Conservation (phyloP, 2,113 vertebrate species). For the Oncorhynchus gorbuscha region DNA sequence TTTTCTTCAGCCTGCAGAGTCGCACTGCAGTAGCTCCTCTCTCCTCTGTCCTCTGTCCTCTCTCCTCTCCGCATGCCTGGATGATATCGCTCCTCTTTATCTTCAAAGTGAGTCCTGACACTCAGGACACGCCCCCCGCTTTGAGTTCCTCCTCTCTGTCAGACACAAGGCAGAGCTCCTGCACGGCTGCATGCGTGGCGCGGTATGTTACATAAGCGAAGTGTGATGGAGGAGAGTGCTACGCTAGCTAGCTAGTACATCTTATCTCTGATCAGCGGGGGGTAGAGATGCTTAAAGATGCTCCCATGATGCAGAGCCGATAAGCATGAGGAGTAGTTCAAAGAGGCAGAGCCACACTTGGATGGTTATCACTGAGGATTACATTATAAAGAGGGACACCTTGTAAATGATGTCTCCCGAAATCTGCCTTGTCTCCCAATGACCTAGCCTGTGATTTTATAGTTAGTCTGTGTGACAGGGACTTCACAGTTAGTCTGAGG, state of each 20-base stretch:
- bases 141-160: neutral
- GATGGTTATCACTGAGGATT: constrained; percentile 42
- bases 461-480: too few relatives aligned
- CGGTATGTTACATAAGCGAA: constrained; percentile 32
- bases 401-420: constrained; percentile 38
- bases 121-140: constrained; percentile 31
- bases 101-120: constrained; percentile 62
- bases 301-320: constrained; percentile 22
- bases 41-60: constrained; percentile 3
- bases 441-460: too few relatives aligned
- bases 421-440: neutral
- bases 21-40: constrained; percentile 29
- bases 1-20: constrained; percentile 8
- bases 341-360: constrained; percentile 18
- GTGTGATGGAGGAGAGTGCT: constrained; percentile 27
- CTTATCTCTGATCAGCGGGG: constrained; percentile 47
- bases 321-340: constrained; percentile 49
- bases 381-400: constrained; percentile 41
- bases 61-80: neutral
- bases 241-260: constrained; percentile 16
- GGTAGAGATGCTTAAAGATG: constrained; percentile 32
- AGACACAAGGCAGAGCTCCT: constrained; percentile 11
- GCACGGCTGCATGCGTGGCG: neutral
- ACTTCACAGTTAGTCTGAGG: too few relatives aligned
- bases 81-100: constrained; percentile 54